Conservation (phyloP, 92 coral and sea anemone species). For the Montipora capitata region DNA sequence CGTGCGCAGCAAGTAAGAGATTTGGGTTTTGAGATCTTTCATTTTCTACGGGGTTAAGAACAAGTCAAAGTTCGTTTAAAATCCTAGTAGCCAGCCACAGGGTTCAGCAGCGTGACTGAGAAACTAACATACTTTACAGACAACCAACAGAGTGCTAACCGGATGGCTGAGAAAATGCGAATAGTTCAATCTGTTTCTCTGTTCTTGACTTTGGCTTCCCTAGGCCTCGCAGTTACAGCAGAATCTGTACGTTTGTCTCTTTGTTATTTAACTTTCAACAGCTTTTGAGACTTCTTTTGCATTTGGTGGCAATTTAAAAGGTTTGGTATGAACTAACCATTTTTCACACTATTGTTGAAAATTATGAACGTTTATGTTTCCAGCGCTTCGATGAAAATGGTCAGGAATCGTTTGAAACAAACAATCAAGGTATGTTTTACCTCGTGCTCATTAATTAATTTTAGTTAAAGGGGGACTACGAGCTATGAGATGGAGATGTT, state of each 20-base stretch:
- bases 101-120: neutral
- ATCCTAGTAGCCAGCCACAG: no score
- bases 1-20: neutral
- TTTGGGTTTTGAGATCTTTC: no score
- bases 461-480: neutral
- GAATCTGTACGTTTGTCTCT: conserved; percentile 19
- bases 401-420: neutral
- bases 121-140: no score
- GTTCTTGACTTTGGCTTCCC: conserved; percentile 33
- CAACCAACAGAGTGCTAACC: neutral
- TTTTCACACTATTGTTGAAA: neutral
- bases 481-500: neutral
- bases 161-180: neutral
- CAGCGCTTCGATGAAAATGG: conserved; percentile 6
- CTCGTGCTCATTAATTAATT: neutral
- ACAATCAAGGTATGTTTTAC: conserved; percentile 9
- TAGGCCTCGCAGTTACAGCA: neutral
- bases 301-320: neutral
- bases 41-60: neutral
- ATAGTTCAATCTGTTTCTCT: conserved; percentile 1
- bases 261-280: neutral
- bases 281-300: neutral
- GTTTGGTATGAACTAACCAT: neutral
- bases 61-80: neutral
- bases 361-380: neutral